A percentile compares a stretch with the other conserved stretches of the same genome.
Conservation (phyloP, 1,140 invertebrate genomes). For the Ceratoteleas bidentatus region DNA sequence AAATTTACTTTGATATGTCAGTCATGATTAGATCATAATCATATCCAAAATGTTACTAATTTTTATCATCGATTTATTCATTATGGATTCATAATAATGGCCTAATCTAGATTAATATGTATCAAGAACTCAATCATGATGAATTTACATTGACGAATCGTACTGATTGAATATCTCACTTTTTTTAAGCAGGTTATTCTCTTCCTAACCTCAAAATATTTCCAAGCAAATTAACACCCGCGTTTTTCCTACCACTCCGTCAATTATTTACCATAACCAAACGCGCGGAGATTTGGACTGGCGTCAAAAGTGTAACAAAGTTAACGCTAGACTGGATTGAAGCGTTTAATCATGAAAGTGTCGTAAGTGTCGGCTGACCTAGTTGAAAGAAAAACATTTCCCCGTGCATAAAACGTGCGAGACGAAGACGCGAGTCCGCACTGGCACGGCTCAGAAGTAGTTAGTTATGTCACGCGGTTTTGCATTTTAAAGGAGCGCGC, state of each 20-base stretch:
- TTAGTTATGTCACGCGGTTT: conserved; percentile 73
- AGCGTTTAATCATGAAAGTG: conserved; percentile 62
- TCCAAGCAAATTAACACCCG: no score
- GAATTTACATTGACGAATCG: no score
- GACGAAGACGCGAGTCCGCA: conserved; percentile 11
- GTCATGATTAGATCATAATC: no score
- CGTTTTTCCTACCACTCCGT: no score
- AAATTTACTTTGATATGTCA: no score
- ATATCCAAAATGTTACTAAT: no score
- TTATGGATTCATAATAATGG: background rate
- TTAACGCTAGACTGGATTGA: conserved; percentile 53
- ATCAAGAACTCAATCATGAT: no score
- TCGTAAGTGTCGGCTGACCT: conserved; percentile 63
- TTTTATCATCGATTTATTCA: no score
- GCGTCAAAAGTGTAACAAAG: conserved; percentile 58
- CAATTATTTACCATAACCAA: conserved; percentile 46
- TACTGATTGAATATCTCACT: no score
- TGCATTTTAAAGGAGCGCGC: conserved; percentile 73
- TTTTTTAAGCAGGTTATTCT: no score
- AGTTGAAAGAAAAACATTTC: conserved; percentile 72
- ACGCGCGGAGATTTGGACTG: conserved; percentile 37
- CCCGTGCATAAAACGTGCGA: conserved; percentile 20
- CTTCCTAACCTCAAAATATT: no score
- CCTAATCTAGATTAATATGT: no score
- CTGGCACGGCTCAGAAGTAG: conserved; percentile 60